Evolutionary conservation across 2,113 vertebrate genomes (phyloP).

Genomic region (Dromas ardeola): DNA sequence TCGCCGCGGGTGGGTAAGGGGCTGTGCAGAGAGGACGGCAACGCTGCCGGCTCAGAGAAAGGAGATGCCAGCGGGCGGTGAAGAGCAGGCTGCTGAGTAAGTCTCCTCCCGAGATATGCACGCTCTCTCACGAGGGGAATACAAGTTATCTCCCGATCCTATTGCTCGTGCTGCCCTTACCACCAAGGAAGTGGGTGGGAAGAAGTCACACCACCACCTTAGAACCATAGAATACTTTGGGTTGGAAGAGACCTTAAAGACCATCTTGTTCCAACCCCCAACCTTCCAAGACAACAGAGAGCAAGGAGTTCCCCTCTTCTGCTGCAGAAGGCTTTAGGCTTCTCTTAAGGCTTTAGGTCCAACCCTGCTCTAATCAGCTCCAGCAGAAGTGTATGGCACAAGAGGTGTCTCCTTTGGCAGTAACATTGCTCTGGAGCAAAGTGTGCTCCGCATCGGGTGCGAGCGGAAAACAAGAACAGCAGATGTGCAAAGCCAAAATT

Average conservation of each 20-base stretch:
- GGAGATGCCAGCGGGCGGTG: neutral
- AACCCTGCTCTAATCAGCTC: neutral
- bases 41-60: rapidly evolving
- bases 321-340: neutral
- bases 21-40: neutral
- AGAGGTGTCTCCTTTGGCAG: neutral
- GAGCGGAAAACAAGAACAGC: neutral
- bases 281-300: neutral
- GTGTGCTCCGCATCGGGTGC: rapidly evolving
- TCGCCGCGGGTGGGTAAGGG: rapidly evolving
- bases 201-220: neutral
- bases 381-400: neutral
- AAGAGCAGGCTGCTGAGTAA: neutral
- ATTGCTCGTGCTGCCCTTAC: neutral
- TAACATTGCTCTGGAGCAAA: neutral
- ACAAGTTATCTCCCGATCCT: neutral
- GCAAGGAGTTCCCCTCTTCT: neutral
- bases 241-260: too few species aligned
- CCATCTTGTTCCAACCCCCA: too few species aligned
- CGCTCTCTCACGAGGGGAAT: neutral
- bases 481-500: neutral
- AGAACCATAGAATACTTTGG: too few species aligned
- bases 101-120: neutral
- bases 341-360: neutral
- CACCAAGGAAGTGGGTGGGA: neutral